A percentile compares a stretch with the other conserved stretches of the same genome.
phyloP scores from a whole-genome alignment of 2,888 invertebrate genomes.

The Gandaritis pyraliata region DNA sequence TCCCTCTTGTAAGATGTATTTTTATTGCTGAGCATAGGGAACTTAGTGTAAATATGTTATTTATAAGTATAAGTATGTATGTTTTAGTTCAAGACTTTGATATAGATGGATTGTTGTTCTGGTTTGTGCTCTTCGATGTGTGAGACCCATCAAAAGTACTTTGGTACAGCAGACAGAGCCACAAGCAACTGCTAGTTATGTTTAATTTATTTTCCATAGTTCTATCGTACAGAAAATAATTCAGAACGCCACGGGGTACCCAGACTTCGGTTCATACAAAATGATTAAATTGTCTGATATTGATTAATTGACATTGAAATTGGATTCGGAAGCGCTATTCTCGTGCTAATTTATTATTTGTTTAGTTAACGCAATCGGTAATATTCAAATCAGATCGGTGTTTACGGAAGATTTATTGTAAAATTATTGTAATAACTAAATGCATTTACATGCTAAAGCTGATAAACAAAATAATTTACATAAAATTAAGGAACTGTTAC shows the following conservation, averaged over 20 bases:
- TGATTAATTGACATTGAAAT: constrained; percentile 63
- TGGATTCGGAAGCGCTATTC: constrained; percentile 52
- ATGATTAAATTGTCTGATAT: constrained; percentile 57
- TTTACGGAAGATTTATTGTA: constrained; percentile 25
- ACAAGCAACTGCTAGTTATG: not conserved
- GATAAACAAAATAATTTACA: constrained; percentile 28
- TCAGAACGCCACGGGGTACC: constrained; percentile 30
- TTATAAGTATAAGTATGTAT: too few relatives aligned
- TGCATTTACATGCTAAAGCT: constrained; percentile 24
- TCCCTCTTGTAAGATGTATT: too few relatives aligned
- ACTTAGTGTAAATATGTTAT: too few relatives aligned
- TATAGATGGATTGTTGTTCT: not conserved
- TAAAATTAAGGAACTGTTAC: constrained; percentile 6
- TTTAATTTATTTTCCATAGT: constrained; percentile 11
- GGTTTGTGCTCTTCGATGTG: not conserved
- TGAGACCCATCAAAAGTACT: not conserved
- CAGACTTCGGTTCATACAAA: constrained; percentile 52
- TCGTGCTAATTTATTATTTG: constrained; percentile 44
- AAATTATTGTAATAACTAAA: constrained; percentile 28
- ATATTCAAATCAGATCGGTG: constrained; percentile 25
- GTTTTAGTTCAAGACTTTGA: not conserved
- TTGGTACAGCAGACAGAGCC: not conserved
- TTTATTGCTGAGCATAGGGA: too few relatives aligned
- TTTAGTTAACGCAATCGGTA: constrained; percentile 35
- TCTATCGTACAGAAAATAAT: constrained; percentile 31